Percentiles rank a stretch among this genome's conserved stretches.
These are phyloP conservation scores for Pelagia noctiluca DNA, from an alignment of 30 jellyfish, hydroid and myxozoan genomes.

Conservation along the genomic window DNA sequence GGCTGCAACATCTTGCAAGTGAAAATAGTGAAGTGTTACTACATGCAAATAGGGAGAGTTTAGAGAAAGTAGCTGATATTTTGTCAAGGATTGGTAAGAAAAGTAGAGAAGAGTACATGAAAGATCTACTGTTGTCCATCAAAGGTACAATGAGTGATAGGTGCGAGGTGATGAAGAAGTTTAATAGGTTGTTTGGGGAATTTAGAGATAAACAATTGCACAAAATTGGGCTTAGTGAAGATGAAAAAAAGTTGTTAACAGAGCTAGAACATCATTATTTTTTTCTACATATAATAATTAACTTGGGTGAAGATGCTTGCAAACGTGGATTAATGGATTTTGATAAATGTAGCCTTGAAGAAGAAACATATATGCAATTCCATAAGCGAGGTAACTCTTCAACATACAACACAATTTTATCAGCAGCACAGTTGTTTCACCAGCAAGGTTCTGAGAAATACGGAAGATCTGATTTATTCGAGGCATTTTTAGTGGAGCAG, in stretches of 20 bases:
- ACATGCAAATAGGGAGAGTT: no score
- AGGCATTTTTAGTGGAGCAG: constrained; percentile 2
- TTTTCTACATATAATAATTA: constrained; percentile 33
- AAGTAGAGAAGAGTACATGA: constrained; percentile 17
- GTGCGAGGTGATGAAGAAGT: constrained; percentile 32
- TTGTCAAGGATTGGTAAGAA: constrained; percentile 25
- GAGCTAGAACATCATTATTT: constrained; percentile 38
- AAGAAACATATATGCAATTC: constrained; percentile 18
- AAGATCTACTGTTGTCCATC: constrained; percentile 13
- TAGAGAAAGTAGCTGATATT: no score
- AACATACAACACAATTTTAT: constrained; percentile 19
- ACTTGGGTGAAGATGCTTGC: constrained; percentile 49
- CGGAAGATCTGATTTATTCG: constrained; percentile 38
- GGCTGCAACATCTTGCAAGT: no score
- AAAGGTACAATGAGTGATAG: constrained; percentile 43
- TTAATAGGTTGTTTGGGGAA: constrained; percentile 19
- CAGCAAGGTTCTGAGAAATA: constrained; percentile 51
- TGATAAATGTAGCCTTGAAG: constrained; percentile 35
- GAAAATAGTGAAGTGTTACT: no score
- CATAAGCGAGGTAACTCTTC: constrained; percentile 35
- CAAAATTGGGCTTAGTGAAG: constrained; percentile 22
- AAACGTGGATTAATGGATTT: constrained; percentile 31
- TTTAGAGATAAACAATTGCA: constrained; percentile 19
- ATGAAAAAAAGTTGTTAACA: constrained; percentile 13
- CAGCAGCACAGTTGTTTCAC: constrained; percentile 25